Base-by-base conservation (phyloP, 2,113 vertebrate species). In the Mesitornis unicolor region DNA sequence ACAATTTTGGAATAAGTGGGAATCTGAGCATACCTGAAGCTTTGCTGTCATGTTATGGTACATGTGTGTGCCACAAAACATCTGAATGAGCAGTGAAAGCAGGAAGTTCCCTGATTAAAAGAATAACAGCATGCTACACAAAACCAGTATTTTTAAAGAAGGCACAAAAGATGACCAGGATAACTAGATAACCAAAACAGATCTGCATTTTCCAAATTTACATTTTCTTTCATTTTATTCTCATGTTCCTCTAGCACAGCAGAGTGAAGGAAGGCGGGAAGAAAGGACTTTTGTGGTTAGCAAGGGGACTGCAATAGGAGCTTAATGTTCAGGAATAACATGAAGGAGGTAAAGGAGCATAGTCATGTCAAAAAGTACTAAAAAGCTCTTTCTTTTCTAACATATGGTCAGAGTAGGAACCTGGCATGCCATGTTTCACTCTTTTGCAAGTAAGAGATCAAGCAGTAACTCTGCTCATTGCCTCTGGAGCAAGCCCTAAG, bases 1-100 rank as follows among this genome's bases (percentile, higher is more conserved):
- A 91, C 59, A 84, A 53, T 76, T 95, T 84, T 78, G 36, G 77
- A 47, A 75, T 75, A 95, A 95, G 92, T 84, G 61, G 31, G 43
- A 68, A 71, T 78, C 40, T 51, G 43, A 91, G 40, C 31, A 73
- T 3, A 68, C n/a, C 47, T 75, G 74, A 81, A 73, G 36, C 21
- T 92, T n/a, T 87, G 36, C 51, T 92, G 17, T 78, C 65, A 3
- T 60, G 48, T 80, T 84, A 57, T 59, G 76, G 53, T 42, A 57
- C 65, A 43, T 93, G 43, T 38, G 65, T 68, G 65, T 51, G 26
- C 60, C 56, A 84, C 64, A 81, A 84, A 87, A 84, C 22, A 60
- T 29, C 19, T 51, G 65, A 82, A 60, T 26, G 57, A 75, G 21
- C n/a, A 48, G 11, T 10, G 19, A 82, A 84, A 64, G 28, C 42